A percentile compares a stretch with the other conserved stretches of the same genome.
Conservation (phyloP, 2,797 vertebrate genomes). For the Tamandua tetradactyla region DNA sequence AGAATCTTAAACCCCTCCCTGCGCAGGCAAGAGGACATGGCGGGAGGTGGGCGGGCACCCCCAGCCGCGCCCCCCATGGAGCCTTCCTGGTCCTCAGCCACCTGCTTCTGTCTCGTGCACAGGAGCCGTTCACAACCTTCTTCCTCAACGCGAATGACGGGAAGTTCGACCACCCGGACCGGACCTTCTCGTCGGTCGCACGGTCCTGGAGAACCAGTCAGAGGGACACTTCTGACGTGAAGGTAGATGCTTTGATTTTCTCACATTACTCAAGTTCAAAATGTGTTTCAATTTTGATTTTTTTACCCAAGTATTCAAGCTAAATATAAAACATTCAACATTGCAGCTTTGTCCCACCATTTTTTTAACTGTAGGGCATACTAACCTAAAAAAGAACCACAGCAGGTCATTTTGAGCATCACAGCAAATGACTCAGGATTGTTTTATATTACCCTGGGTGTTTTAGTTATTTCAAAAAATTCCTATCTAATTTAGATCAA, state of each 20-base stretch:
- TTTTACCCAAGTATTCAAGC: slow-evolving; percentile 14
- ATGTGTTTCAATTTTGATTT: not conserved
- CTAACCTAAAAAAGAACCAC: slow-evolving; percentile 53
- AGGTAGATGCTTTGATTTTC: slow-evolving; percentile 85
- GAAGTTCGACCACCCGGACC: slow-evolving; percentile 97
- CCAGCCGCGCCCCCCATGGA: too few relatives aligned
- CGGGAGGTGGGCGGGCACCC: not conserved
- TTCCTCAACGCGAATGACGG: slow-evolving; percentile 96
- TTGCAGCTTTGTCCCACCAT: slow-evolving; percentile 25
- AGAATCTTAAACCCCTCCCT: not conserved
- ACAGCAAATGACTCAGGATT: slow-evolving; percentile 74
- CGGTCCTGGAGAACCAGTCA: slow-evolving; percentile 98
- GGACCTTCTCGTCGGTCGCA: slow-evolving; percentile 95
- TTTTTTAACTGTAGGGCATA: slow-evolving; percentile 52
- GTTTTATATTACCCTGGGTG: slow-evolving; percentile 77
- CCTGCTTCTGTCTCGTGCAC: slow-evolving; percentile 43
- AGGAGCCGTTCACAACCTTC: slow-evolving; percentile 99
- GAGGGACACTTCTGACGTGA: slow-evolving; percentile 98
- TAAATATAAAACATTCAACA: not conserved
- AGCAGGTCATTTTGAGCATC: slow-evolving; percentile 61
- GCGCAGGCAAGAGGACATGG: not conserved
- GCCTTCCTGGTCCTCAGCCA: too few relatives aligned
- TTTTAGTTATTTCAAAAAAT: slow-evolving; percentile 77
- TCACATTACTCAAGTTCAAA: not conserved
- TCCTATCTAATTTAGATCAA: slow-evolving; percentile 84